Percentiles rank a stretch among this genome's conserved stretches.
These are phyloP conservation scores for Coluber constrictor DNA, from an alignment of 2,797 vertebrate genomes.

Conservation along the genomic window DNA sequence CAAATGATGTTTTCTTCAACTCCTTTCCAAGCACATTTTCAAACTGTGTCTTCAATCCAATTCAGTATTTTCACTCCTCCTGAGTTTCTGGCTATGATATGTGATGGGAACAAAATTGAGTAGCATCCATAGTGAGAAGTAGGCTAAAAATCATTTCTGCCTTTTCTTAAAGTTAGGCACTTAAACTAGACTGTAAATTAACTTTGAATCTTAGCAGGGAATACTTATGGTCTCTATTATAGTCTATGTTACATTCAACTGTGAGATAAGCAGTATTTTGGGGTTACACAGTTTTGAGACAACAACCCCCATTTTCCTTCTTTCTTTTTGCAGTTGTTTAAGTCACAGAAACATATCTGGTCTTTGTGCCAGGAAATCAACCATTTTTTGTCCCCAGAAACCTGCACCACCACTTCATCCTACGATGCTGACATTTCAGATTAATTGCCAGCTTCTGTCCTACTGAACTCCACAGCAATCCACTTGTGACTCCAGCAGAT, in stretches of 20 bases:
- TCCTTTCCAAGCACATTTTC: background rate
- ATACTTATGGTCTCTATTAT: background rate
- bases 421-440: conserved; percentile 46
- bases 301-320: conserved; percentile 33
- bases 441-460: conserved; percentile 46
- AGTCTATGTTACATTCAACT: conserved; percentile 27
- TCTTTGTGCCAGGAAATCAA: conserved; percentile 19
- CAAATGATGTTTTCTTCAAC: background rate
- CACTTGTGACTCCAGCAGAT: conserved; percentile 43
- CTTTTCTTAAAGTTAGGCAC: background rate
- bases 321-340: conserved; percentile 21
- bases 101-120: background rate
- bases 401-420: conserved; percentile 8
- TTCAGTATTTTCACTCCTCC: too few species aligned
- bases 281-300: conserved; percentile 8
- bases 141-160: background rate
- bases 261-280: conserved; percentile 26
- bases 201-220: background rate
- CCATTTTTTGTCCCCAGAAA: conserved; percentile 34
- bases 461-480: conserved; percentile 41
- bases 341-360: background rate
- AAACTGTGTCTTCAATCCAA: background rate
- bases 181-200: background rate
- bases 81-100: background rate
- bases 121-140: background rate